These are phyloP conservation scores for Microctonus brassicae DNA, from an alignment of 2,888 invertebrate genomes.

Conservation along the genomic window DNA sequence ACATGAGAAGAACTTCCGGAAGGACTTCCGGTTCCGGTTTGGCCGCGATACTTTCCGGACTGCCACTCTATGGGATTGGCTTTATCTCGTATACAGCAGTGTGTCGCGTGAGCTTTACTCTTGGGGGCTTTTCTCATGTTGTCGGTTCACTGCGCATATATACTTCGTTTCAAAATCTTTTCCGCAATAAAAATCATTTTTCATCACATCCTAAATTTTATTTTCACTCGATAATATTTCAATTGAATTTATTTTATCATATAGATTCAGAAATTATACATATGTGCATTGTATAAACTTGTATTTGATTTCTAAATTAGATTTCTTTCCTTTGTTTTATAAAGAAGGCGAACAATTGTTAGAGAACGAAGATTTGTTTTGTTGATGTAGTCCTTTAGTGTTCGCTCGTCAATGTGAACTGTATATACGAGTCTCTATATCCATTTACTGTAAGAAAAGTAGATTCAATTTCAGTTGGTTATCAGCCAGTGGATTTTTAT, in stretches of 20 bases:
- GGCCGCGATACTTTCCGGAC: constrained; percentile 42
- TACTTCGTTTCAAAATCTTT: neutral
- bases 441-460: neutral
- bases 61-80: constrained; percentile 45
- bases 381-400: neutral
- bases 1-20: constrained; percentile 51
- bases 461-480: constrained; percentile 6
- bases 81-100: constrained; percentile 43
- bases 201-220: neutral
- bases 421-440: neutral
- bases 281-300: too few relatives aligned
- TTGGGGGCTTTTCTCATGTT: constrained; percentile 31
- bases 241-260: too few relatives aligned
- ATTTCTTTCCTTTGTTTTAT: neutral
- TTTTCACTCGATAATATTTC: too few relatives aligned
- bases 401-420: neutral
- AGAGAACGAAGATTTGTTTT: neutral
- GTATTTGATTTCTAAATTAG: neutral
- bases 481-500: neutral
- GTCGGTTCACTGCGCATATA: constrained; percentile 33
- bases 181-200: neutral
- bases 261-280: too few relatives aligned
- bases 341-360: neutral
- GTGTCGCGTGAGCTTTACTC: constrained; percentile 40
- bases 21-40: constrained; percentile 51